These are phyloP conservation scores for Pogonocherus hispidulus DNA, from an alignment of 2,888 invertebrate species.

Conservation along the genomic window DNA sequence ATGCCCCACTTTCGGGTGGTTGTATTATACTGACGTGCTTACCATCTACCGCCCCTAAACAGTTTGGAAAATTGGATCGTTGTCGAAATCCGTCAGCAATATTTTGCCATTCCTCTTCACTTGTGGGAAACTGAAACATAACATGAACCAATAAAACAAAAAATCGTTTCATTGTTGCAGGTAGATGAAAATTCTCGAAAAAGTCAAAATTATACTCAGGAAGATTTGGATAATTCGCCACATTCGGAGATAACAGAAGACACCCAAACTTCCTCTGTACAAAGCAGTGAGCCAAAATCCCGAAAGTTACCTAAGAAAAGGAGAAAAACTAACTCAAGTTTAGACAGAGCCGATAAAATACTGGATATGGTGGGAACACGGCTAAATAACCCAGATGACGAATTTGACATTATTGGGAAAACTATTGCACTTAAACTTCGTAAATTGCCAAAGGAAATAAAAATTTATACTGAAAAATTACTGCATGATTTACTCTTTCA, in stretches of 20 bases:
- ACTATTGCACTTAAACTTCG: constrained; percentile 13
- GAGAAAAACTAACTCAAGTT: background rate
- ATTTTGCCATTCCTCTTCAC: background rate
- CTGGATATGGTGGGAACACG: background rate
- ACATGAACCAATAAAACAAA: background rate
- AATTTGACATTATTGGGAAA: constrained; percentile 18
- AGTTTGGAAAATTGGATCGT: constrained; percentile 48
- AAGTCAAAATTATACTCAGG: background rate
- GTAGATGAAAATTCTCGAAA: background rate
- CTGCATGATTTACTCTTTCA: constrained; percentile 22
- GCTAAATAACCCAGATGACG: constrained; percentile 10
- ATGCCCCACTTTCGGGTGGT: constrained; percentile 49
- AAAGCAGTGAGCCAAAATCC: background rate
- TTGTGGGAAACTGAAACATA: background rate
- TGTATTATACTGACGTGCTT: constrained; percentile 51
- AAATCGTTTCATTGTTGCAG: background rate
- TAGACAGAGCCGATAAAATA: background rate
- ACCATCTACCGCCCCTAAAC: constrained; percentile 49
- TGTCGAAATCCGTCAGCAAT: constrained; percentile 43
- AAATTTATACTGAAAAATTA: constrained; percentile 29
- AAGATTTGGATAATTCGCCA: background rate
- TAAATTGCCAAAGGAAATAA: constrained; percentile 12
- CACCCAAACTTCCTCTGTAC: background rate
- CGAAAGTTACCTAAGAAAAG: background rate
- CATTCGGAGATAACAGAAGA: too few relatives aligned